phyloP scores from a whole-genome alignment of 1,140 invertebrate species.

The Drosophila lacteicornis region DNA sequence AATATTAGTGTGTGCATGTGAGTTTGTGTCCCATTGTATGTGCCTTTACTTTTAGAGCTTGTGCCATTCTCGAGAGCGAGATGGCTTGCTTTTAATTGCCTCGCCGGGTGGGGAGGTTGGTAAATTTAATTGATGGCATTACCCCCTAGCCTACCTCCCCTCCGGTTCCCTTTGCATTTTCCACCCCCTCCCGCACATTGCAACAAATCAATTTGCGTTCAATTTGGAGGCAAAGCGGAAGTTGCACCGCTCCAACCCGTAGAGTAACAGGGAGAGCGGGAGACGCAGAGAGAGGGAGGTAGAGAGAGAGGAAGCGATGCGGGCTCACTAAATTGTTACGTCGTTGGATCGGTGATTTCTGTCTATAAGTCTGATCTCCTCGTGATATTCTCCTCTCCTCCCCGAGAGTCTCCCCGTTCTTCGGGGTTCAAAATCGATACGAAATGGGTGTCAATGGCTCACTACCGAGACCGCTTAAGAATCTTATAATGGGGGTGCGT shows the following conservation, averaged over 20 bases:
- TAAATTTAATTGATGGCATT: constrained; percentile 66
- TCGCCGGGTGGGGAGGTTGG: constrained; percentile 27
- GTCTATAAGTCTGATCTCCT: constrained; percentile 2
- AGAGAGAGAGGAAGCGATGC: constrained; percentile 21
- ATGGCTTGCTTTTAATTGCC: constrained; percentile 25
- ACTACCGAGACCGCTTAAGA: neutral
- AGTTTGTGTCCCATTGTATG: constrained; percentile 7
- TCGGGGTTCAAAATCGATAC: neutral
- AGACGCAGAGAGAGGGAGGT: neutral
- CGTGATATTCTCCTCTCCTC: neutral
- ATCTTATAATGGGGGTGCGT: constrained; percentile 21
- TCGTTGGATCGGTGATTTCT: constrained; percentile 49
- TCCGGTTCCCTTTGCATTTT: neutral
- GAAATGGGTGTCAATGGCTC: constrained; percentile 17
- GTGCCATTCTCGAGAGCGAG: constrained; percentile 15
- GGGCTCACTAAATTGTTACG: constrained; percentile 62
- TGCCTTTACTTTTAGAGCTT: constrained; percentile 3
- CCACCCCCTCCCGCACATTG: constrained; percentile 16
- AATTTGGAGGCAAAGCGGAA: constrained; percentile 54
- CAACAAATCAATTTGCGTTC: constrained; percentile 64
- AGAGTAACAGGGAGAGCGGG: neutral
- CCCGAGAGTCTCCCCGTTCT: neutral
- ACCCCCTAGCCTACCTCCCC: constrained; percentile 2
- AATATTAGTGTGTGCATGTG: too few relatives aligned
- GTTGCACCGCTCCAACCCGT: constrained; percentile 26